Conservation (phyloP, 2,113 vertebrate genomes). For the Pygoscelis adeliae region DNA sequence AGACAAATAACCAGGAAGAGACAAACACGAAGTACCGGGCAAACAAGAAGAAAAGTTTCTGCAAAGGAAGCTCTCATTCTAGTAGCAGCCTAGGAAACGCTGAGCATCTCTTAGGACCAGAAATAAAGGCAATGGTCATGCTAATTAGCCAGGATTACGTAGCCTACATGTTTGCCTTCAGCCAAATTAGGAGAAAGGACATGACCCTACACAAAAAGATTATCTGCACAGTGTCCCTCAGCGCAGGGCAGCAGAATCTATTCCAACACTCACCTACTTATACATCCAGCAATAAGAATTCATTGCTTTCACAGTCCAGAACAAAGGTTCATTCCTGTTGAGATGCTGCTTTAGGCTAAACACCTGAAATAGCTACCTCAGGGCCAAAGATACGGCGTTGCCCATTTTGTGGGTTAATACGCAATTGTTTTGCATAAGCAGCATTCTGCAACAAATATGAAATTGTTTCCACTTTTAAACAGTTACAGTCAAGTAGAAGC, state of each 20-base stretch:
- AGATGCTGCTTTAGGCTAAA: neutral
- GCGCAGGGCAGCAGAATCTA: neutral
- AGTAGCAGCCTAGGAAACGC: neutral
- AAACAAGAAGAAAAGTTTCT: neutral
- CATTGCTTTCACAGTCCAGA: neutral
- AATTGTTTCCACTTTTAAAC: neutral
- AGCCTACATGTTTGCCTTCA: neutral
- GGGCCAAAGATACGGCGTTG: neutral
- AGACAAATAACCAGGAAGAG: neutral
- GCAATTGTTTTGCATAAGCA: fast-evolving
- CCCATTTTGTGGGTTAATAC: neutral
- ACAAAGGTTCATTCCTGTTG: neutral
- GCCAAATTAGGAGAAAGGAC: neutral
- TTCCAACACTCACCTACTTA: neutral
- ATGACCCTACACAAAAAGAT: neutral
- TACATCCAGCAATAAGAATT: neutral
- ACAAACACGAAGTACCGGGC: neutral
- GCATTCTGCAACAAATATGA: neutral
- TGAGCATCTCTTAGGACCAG: neutral
- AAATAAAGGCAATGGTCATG: neutral
- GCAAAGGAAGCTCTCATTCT: neutral
- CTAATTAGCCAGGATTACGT: neutral
- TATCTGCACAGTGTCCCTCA: neutral
- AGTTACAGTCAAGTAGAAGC: neutral
- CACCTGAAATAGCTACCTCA: neutral